These are phyloP conservation scores for Gobio gobio DNA, from an alignment of 2,113 vertebrate genomes.

Conservation along the genomic window DNA sequence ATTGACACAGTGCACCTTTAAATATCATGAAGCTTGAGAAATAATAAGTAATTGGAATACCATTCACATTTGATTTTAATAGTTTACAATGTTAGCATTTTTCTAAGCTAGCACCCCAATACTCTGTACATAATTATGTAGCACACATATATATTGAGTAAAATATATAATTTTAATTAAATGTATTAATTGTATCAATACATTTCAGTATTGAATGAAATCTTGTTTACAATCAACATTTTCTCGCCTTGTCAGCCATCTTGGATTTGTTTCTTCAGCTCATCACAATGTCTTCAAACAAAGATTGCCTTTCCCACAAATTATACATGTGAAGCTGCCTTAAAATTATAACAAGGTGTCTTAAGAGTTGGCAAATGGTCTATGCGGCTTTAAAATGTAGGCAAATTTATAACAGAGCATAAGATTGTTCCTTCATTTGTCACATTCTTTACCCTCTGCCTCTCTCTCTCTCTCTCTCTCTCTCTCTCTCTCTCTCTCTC, in stretches of 20 bases:
- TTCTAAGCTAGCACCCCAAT: too few species aligned
- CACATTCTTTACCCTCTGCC: constrained; percentile 44
- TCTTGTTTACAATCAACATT: too few species aligned
- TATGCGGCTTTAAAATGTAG: neutral
- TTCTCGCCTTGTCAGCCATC: neutral
- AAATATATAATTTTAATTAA: too few species aligned
- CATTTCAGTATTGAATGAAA: too few species aligned
- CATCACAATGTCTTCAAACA: neutral
- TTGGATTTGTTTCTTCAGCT: neutral
- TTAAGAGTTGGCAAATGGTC: neutral
- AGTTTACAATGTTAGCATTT: too few species aligned
- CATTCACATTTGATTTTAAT: too few species aligned
- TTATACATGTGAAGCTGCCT: neutral
- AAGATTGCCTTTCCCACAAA: neutral
- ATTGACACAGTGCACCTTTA: too few species aligned
- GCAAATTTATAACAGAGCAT: neutral
- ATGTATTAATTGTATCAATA: too few species aligned
- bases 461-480: constrained; percentile 39
- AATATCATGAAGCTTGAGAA: too few species aligned
- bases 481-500: neutral
- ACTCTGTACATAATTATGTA: too few species aligned
- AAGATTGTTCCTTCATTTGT: neutral
- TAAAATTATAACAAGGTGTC: neutral
- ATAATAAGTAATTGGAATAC: too few species aligned
- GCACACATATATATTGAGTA: too few species aligned